These are phyloP conservation scores for Acestrorhynchus altus DNA, from an alignment of 2,797 vertebrate genomes.

Conservation along the genomic window DNA sequence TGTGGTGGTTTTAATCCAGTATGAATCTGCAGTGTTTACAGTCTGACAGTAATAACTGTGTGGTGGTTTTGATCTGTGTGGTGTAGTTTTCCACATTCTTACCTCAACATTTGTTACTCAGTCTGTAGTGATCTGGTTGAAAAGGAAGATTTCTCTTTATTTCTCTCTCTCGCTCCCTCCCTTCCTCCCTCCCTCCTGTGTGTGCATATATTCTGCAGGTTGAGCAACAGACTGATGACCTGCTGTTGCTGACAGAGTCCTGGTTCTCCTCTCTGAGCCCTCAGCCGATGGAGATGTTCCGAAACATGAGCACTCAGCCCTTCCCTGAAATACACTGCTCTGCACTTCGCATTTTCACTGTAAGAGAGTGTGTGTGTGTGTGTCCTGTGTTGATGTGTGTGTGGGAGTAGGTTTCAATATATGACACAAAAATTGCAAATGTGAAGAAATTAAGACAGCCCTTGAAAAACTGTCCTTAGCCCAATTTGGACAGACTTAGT, in stretches of 20 bases:
- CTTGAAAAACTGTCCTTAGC: too few species aligned
- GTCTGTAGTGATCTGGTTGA: too few species aligned
- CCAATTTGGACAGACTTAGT: too few species aligned
- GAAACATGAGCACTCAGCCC: conserved; percentile 90
- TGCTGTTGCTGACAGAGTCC: conserved; percentile 87
- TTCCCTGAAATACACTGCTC: conserved; percentile 93
- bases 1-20: background rate
- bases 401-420: background rate
- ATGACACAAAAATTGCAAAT: too few species aligned
- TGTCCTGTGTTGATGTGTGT: background rate
- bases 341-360: conserved; percentile 87
- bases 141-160: too few species aligned
- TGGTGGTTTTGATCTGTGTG: background rate
- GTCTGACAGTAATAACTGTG: too few species aligned
- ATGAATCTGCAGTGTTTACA: background rate
- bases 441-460: too few species aligned
- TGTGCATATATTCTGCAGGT: conserved; percentile 70
- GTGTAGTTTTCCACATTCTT: too few species aligned
- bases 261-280: conserved; percentile 89
- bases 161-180: too few species aligned
- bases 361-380: conserved; percentile 67
- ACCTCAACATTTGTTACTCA: too few species aligned
- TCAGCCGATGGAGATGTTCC: conserved; percentile 87
- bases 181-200: too few species aligned
- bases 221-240: conserved; percentile 94